Conservation (phyloP, 2,797 vertebrate genomes). For the Miichthys miiuy region DNA sequence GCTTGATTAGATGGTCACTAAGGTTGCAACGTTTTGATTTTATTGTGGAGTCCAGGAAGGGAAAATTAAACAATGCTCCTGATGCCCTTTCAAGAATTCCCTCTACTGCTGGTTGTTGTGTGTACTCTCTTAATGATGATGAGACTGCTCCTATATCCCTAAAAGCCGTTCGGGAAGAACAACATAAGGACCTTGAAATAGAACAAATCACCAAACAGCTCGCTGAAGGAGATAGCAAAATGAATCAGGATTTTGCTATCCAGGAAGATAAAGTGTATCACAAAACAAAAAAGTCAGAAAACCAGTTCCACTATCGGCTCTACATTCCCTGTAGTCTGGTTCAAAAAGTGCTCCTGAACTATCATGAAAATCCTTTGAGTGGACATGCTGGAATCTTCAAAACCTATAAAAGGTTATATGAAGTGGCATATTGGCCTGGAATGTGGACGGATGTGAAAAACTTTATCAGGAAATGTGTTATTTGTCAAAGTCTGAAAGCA, state of each 20-base stretch:
- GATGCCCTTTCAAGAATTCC: constrained; percentile 19
- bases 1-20: constrained; percentile 9
- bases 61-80: neutral
- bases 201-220: neutral
- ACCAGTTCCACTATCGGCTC: neutral
- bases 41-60: constrained; percentile 27
- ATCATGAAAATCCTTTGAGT: constrained; percentile 4
- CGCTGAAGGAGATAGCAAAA: neutral
- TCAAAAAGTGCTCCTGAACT: neutral
- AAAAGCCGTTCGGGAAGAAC: neutral
- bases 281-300: neutral
- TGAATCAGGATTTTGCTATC: constrained; percentile 1
- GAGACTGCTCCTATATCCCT: neutral
- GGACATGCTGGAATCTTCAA: neutral
- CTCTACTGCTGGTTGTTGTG: neutral
- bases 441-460: neutral
- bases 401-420: no score
- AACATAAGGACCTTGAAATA: neutral
- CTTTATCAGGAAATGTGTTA: neutral
- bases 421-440: neutral
- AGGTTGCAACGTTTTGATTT: constrained; percentile 19
- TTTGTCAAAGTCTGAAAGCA: neutral
- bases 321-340: neutral
- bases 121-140: neutral
- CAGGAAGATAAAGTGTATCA: constrained; percentile 9